Base-by-base conservation (phyloP, 2,888 invertebrate species). In the Epinotia demarniana region DNA sequence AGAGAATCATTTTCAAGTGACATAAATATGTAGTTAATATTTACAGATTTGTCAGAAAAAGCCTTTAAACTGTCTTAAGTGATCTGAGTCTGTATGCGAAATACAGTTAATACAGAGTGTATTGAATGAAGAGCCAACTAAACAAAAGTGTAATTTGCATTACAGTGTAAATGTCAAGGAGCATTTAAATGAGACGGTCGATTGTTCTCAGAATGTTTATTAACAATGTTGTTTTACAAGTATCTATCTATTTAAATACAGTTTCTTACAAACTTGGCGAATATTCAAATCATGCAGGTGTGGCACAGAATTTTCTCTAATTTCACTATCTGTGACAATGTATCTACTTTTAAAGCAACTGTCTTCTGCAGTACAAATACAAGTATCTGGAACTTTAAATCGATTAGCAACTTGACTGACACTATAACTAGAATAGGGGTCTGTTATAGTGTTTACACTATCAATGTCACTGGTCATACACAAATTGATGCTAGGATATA, bases 401-500 rank as follows among this genome's bases (percentile, higher is more conserved):
- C 78, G 78, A 64, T 81, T 80, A 6, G 77, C 77, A 73, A 77
- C 81, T 63, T 82, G 85, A 79, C 85, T 85, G 57, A 80, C 78
- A 72, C 78, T 77, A 76, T 87, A 85, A 80, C 86, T 86, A 76
- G 95, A 90, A 84, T 92, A 90, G 80, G 93, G 86, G 85, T 97
- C 97, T 60, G 88, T 92, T 77, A 97, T 95, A 1, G 97, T 96
- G 74, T 92, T 92, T 72, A 96, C 85, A 81, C 95, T 96, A 86
- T 97, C 95, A 76, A 96, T 93, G 81, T 95, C 91, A 13, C 96
- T 95, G 23, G 97, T 97, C 92, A 97, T 95, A 73, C 96, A 94
- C 78, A 97, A 94, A 87, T 97, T 98, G 62, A 97, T 94, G 79
- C 97, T 96, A 9, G 98, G 98, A 91, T 98, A 98, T 81, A 98